phyloP scores from a whole-genome alignment of 2,888 invertebrate species.

The Dimorphilus gyrociliatus region DNA sequence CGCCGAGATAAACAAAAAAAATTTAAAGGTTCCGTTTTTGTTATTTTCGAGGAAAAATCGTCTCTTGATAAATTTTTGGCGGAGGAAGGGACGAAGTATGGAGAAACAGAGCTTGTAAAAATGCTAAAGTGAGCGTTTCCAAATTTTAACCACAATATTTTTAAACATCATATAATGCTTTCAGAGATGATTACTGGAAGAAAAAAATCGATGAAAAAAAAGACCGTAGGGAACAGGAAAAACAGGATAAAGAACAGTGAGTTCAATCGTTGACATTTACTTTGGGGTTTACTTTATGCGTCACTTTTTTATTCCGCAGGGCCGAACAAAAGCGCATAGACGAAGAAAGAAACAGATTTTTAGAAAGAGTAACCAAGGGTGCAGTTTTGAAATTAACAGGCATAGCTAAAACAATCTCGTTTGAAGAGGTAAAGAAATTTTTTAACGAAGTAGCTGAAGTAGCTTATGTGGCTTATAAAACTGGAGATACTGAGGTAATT shows the following conservation, averaged over 20 bases:
- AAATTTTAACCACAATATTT: conserved; percentile 1
- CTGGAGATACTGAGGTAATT: conserved; percentile 52
- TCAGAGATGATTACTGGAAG: conserved; percentile 36
- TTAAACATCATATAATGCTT: conserved; percentile 5
- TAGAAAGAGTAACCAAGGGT: conserved; percentile 42
- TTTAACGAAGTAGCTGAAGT: conserved; percentile 41
- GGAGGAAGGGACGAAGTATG: conserved; percentile 50
- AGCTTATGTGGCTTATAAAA: conserved; percentile 58
- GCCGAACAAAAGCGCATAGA: too few species aligned
- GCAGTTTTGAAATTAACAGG: conserved; percentile 54
- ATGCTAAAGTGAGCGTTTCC: conserved; percentile 16
- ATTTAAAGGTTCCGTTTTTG: conserved; percentile 65
- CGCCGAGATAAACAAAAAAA: conserved; percentile 27
- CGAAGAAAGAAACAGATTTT: too few species aligned
- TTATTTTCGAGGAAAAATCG: conserved; percentile 63
- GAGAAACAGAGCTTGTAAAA: conserved; percentile 25
- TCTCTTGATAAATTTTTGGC: conserved; percentile 61
- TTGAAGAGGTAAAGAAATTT: conserved; percentile 53
- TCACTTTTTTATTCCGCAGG: too few species aligned
- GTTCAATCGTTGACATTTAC: too few species aligned
- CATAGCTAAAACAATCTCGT: conserved; percentile 43
- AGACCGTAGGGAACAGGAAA: conserved; percentile 20
- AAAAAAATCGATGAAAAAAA: conserved; percentile 42
- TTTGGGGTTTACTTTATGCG: too few species aligned
- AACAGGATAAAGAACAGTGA: conserved; percentile 26